A percentile compares a stretch with the other conserved stretches of the same genome.
Conservation (phyloP, 2,888 invertebrate genomes). For the Halictus quadricinctus region DNA sequence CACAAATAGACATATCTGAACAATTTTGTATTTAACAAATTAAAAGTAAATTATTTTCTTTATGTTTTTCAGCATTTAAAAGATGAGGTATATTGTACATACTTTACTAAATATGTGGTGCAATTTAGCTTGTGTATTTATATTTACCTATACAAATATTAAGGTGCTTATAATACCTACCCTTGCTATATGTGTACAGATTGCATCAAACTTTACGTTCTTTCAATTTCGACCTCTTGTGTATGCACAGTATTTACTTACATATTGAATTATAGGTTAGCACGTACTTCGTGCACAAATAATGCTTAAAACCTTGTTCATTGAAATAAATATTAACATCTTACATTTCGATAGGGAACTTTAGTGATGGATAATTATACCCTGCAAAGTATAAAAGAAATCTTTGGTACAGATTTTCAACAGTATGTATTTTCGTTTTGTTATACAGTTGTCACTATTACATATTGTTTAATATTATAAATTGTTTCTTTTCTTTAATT, state of each 20-base stretch:
- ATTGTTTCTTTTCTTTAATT: background rate
- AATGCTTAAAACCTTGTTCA: background rate
- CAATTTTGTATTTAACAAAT: background rate
- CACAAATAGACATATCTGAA: background rate
- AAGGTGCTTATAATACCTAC: background rate
- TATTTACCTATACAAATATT: background rate
- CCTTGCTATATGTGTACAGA: background rate
- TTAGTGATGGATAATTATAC: constrained; percentile 23
- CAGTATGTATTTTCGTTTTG: constrained; percentile 26
- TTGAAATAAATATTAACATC: background rate
- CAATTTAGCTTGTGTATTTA: background rate
- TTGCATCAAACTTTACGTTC: background rate
- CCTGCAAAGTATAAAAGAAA: background rate
- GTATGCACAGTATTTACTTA: background rate
- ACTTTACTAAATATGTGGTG: background rate
- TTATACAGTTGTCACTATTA: constrained; percentile 8
- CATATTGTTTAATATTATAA: background rate
- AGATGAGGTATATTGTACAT: background rate
- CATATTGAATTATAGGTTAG: background rate
- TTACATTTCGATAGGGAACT: background rate
- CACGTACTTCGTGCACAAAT: background rate
- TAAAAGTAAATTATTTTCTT: background rate
- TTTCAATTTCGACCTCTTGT: background rate
- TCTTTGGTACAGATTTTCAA: constrained; percentile 15
- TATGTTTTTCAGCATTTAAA: background rate